A percentile compares a stretch with the other conserved stretches of the same genome.
Conservation (phyloP, 2,797 vertebrate genomes). For the Halcyon chelicuti region DNA sequence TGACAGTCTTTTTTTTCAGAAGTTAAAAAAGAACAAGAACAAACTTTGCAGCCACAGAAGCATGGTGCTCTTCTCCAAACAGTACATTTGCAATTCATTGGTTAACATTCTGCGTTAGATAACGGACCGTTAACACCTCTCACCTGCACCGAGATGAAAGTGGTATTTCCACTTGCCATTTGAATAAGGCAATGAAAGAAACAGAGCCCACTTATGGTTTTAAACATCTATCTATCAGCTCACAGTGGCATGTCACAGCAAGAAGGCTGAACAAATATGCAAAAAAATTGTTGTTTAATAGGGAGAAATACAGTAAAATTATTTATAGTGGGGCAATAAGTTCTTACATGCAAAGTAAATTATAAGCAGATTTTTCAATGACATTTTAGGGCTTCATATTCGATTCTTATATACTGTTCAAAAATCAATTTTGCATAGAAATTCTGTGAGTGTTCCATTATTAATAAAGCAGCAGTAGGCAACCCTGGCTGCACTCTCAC, state of each 20-base stretch:
- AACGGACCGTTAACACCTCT: slow-evolving; percentile 68
- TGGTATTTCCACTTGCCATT: slow-evolving; percentile 39
- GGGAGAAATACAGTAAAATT: slow-evolving; percentile 74
- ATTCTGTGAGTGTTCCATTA: slow-evolving; percentile 78
- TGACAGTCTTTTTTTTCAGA: not conserved
- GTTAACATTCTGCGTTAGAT: slow-evolving; percentile 42
- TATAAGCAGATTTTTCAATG: slow-evolving; percentile 81
- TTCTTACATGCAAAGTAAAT: slow-evolving; percentile 75
- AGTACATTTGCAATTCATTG: slow-evolving; percentile 34
- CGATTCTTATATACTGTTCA: slow-evolving; percentile 76
- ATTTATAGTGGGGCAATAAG: slow-evolving; percentile 63
- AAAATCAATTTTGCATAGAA: slow-evolving; percentile 80
- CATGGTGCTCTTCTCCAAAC: not conserved
- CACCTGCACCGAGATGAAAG: slow-evolving; percentile 62
- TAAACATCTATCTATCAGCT: slow-evolving; percentile 70
- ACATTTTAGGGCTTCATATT: slow-evolving; percentile 77
- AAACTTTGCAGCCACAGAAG: slow-evolving; percentile 2
- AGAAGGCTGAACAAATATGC: slow-evolving; percentile 74
- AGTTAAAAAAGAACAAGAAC: not conserved
- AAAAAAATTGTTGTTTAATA: slow-evolving; percentile 76
- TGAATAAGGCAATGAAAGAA: slow-evolving; percentile 67
- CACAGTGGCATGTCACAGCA: slow-evolving; percentile 67
- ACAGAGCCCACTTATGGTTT: slow-evolving; percentile 51
- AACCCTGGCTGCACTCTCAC: slow-evolving; percentile 29
- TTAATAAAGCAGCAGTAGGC: slow-evolving; percentile 78